A percentile compares a stretch with the other conserved stretches of the same genome.
Evolutionary conservation across 2,113 vertebrate species (phyloP).

Genomic region (Puntigrus tetrazona): DNA sequence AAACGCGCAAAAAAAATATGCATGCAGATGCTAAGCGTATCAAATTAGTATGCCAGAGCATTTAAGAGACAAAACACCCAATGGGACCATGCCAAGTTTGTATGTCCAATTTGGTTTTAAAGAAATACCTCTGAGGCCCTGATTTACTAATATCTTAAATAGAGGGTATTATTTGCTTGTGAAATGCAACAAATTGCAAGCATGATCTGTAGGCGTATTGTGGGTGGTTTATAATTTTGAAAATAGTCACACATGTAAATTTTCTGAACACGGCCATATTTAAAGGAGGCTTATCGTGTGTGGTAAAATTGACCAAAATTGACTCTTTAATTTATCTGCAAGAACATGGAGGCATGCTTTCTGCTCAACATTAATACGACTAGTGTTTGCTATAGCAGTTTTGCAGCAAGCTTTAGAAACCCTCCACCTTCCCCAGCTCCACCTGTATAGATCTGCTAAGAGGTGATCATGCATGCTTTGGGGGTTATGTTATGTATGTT

Average conservation of each 20-base stretch:
- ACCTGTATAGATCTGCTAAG: too few species aligned
- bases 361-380: too few species aligned
- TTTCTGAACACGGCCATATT: too few species aligned
- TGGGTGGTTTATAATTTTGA: not conserved
- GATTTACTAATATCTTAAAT: not conserved
- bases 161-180: not conserved
- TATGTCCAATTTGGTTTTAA: constrained; percentile 24
- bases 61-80: not conserved
- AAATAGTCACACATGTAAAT: not conserved
- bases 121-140: not conserved
- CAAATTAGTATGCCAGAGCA: not conserved
- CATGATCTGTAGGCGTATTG: not conserved
- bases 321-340: not conserved
- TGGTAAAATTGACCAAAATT: too few species aligned
- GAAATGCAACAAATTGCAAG: not conserved
- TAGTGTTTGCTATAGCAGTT: too few species aligned
- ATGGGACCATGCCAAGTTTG: constrained; percentile 1
- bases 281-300: too few species aligned
- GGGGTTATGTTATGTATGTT: too few species aligned
- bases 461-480: too few species aligned
- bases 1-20: not conserved
- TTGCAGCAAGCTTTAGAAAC: too few species aligned
- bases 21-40: not conserved
- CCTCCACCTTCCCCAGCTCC: too few species aligned
- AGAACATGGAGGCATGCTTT: not conserved